Evolutionary conservation across 2,113 vertebrate species (phyloP), one percentile per base, ranked within the genome.

Genomic region (Nycticryphes semicollaris): DNA sequence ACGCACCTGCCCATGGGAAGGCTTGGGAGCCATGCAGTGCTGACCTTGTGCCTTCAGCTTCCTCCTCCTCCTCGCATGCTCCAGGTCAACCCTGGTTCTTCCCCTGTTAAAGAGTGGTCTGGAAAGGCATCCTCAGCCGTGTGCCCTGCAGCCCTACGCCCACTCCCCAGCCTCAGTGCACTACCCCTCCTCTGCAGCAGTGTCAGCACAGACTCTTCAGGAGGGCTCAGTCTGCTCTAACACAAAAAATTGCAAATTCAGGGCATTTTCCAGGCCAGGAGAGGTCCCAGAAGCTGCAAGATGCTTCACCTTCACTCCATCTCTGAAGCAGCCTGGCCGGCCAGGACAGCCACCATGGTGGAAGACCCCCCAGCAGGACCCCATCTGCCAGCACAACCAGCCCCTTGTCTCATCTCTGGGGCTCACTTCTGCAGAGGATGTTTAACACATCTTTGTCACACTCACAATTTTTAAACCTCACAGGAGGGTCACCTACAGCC

Each of bases 321-420:
- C 25, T 37, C 53, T 5, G 1, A n/a, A 81, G 48, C 48, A 53
- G 47, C 43, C 23, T 0, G 0, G 17, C 47, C 13, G 0, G 17
- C 47, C 13, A 3, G 78, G 53, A 27, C 0, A 5, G 37, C 30
- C 11, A 21, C 67, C 5, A 11, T 37, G 41, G 21, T 5, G 12
- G 79, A n/a, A 50, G n/a, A 33, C 6, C 1, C 3, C 19, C 43
- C 3, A 4, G 37, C 53, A 37, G 48, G 28, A 78, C 27, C 57
- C 70, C 1, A 0, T 53, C 30, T 30, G n/a, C 68, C 68, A 37
- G 28, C 7, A 3, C 2, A 3, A 28, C 86, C 62, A 45, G 70
- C 47, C 1, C 2, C 81, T 56, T 2, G 0, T 73, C 69, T 75
- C 47, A 3, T 35, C 63, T 51, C 27, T 0, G 48, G 54, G n/a